phyloP scores from a whole-genome alignment of 2,888 invertebrate species.

The Isoperla grammatica region DNA sequence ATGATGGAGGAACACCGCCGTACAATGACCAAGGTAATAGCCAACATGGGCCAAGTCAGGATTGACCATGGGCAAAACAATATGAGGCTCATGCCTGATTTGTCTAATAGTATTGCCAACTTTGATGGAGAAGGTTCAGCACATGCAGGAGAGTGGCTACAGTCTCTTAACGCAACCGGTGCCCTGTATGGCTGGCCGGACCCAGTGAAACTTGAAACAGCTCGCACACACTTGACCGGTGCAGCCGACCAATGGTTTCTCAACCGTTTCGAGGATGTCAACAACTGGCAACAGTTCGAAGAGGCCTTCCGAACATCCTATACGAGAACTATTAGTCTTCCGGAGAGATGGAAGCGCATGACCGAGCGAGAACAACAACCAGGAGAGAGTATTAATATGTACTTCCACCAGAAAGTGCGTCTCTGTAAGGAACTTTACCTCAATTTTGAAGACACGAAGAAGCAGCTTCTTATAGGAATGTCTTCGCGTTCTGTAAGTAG shows the following conservation, averaged over 20 bases:
- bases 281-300: neutral
- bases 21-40: no score
- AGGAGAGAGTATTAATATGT: neutral
- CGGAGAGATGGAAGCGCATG: neutral
- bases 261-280: neutral
- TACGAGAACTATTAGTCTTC: neutral
- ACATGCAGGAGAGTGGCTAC: neutral
- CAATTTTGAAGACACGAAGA: neutral
- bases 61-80: no score
- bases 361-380: neutral
- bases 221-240: no score
- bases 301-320: neutral
- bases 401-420: neutral
- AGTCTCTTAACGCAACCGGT: neutral
- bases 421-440: neutral
- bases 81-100: neutral
- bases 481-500: neutral
- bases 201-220: no score
- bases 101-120: neutral
- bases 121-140: neutral
- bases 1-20: no score
- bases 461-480: neutral
- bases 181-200: no score
- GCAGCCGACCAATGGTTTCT: neutral
- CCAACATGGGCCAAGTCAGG: no score